Evolutionary conservation across 2,797 vertebrate species (phyloP).

Genomic region (Neosilurus hyrtlii): DNA sequence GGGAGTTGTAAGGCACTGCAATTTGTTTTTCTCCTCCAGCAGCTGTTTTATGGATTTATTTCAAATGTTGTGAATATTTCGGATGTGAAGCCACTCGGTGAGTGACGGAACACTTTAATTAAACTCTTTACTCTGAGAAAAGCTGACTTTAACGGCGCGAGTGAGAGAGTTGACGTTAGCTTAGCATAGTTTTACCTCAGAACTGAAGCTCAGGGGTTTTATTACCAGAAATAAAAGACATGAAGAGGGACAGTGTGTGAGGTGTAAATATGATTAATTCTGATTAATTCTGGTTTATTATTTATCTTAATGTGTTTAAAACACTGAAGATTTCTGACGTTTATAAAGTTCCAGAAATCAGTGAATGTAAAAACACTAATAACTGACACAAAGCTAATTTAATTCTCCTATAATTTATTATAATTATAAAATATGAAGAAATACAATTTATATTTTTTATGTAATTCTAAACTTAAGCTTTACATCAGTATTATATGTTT

Average conservation of each 20-base stretch:
- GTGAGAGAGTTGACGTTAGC: background rate
- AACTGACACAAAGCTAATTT: background rate
- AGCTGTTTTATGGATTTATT: too few species aligned
- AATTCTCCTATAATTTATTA: background rate
- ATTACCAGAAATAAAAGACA: background rate
- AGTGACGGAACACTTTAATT: background rate
- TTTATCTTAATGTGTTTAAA: background rate
- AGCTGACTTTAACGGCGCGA: background rate
- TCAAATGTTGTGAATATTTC: rapidly evolving
- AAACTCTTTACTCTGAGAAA: background rate
- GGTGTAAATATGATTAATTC: background rate
- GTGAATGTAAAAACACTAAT: background rate
- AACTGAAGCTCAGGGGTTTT: too few species aligned
- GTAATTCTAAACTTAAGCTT: background rate
- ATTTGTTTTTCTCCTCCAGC: too few species aligned
- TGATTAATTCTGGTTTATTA: too few species aligned
- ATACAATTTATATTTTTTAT: too few species aligned
- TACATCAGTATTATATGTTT: background rate
- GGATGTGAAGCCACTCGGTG: background rate
- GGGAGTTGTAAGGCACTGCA: background rate
- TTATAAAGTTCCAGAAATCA: too few species aligned
- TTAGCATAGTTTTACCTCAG: background rate
- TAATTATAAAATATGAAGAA: background rate
- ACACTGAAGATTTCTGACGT: background rate
- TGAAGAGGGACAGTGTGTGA: background rate